Evolutionary conservation across 2,797 vertebrate species (phyloP), one percentile per base, ranked within the genome.

Genomic region (Anas bahamensis): DNA sequence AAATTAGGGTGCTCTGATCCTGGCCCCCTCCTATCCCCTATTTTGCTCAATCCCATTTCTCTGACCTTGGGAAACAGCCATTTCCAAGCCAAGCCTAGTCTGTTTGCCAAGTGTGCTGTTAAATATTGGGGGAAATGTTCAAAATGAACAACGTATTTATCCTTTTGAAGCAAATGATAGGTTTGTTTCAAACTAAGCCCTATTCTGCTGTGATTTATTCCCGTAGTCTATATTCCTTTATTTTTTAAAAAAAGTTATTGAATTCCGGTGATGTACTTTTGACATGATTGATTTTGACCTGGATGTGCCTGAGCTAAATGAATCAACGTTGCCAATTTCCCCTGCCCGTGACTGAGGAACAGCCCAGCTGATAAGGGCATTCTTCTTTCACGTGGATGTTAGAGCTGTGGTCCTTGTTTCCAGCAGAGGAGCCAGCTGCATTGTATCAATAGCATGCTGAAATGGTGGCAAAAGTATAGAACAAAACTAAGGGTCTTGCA

Each of bases 241-340:
- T 93, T 76, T 60, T 78, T 60, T 71, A 39, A 8, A 86, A 93
- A 93, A 89, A 52, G 55, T 69, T 94, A 78, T 76, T 91, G 97
- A 96, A 80, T 69, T 93, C 93, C 87, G 79, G 95, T 97, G 97
- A 97, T 97, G 81, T 70, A 95, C 97, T 98, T 97, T 96, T 97
- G 97, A 98, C 97, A 90, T 97, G 97, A 98, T 97, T 96, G 97
- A 98, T 98, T 97, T 92, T 96, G 97, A 98, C 96, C 97, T 88
- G 96, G 96, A 96, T 95, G 96, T 86, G 96, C 93, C 94, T 90
- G 95, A 96, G 97, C 97, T 97, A 88, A 97, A 97, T 96, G 96
- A 97, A 98, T 97, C 97, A 97, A 89, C 86, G 4, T 73, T 97
- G 96, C 96, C 97, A 96, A 88, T 97, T 97, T 97, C 94, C 88